These are phyloP conservation scores for Orthonyx spaldingii DNA, from an alignment of 2,113 vertebrate species.

Conservation along the genomic window DNA sequence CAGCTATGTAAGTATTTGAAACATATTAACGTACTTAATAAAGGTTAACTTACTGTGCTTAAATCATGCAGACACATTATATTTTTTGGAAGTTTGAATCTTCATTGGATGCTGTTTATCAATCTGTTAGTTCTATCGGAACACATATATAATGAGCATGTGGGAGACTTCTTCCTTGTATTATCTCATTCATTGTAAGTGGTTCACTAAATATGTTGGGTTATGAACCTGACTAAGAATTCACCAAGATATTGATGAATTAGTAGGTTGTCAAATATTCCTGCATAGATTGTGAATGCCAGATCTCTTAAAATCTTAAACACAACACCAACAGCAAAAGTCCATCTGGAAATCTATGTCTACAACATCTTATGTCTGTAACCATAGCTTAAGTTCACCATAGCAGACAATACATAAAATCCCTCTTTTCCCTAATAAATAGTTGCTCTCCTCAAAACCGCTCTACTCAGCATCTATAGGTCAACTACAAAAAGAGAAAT, in stretches of 20 bases:
- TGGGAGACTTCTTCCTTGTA: background rate
- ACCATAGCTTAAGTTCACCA: background rate
- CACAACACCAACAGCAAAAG: background rate
- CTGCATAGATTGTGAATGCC: background rate
- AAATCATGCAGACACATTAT: background rate
- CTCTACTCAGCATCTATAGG: background rate
- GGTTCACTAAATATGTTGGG: background rate
- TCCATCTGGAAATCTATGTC: background rate
- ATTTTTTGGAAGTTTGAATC: background rate
- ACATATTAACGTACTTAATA: background rate
- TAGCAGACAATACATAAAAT: background rate
- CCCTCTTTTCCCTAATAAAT: background rate
- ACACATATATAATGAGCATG: background rate
- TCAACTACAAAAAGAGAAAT: background rate
- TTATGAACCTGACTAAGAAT: background rate
- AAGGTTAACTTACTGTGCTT: background rate
- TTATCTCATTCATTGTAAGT: background rate
- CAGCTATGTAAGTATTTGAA: background rate
- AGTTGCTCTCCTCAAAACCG: background rate
- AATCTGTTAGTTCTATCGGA: background rate
- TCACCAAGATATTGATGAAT: background rate
- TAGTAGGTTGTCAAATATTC: background rate
- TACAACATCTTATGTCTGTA: background rate
- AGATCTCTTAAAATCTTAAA: background rate
- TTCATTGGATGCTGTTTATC: background rate